Evolutionary conservation across 2,113 vertebrate genomes (phyloP).

Genomic region (Gadus macrocephalus): DNA sequence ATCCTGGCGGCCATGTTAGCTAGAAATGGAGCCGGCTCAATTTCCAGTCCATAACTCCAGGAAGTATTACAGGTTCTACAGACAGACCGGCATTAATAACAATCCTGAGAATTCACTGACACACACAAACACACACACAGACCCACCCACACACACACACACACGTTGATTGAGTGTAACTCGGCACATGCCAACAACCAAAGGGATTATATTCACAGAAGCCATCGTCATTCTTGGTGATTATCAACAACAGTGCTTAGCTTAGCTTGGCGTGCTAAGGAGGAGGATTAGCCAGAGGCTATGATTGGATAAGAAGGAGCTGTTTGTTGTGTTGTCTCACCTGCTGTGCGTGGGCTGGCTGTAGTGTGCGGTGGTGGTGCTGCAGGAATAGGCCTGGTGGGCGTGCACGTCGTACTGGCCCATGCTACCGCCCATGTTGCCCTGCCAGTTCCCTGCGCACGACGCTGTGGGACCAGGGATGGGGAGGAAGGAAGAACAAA

Average conservation of each 20-base stretch:
- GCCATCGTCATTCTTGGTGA: slow-evolving; percentile 29
- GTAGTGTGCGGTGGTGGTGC: slow-evolving; percentile 69
- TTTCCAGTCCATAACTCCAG: background rate
- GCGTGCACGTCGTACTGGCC: slow-evolving; percentile 72
- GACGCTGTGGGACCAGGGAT: slow-evolving; percentile 62
- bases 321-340: slow-evolving; percentile 67
- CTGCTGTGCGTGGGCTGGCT: slow-evolving; percentile 81
- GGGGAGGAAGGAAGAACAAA: slow-evolving; percentile 16
- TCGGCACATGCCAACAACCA: background rate
- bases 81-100: background rate
- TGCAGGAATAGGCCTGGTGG: slow-evolving; percentile 78
- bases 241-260: slow-evolving; percentile 47
- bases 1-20: slow-evolving; percentile 4
- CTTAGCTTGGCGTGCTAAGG: slow-evolving; percentile 33
- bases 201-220: slow-evolving; percentile 27
- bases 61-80: background rate
- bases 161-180: slow-evolving; percentile 9
- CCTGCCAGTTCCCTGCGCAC: slow-evolving; percentile 79
- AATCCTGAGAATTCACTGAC: background rate
- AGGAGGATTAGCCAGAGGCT: slow-evolving; percentile 54
- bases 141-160: background rate
- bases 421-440: slow-evolving; percentile 71
- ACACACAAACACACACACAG: background rate
- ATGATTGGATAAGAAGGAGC: slow-evolving; percentile 47
- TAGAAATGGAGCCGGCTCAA: background rate